Evolutionary conservation across 1,140 invertebrate genomes (phyloP).

Genomic region (Agrilus planipennis): DNA sequence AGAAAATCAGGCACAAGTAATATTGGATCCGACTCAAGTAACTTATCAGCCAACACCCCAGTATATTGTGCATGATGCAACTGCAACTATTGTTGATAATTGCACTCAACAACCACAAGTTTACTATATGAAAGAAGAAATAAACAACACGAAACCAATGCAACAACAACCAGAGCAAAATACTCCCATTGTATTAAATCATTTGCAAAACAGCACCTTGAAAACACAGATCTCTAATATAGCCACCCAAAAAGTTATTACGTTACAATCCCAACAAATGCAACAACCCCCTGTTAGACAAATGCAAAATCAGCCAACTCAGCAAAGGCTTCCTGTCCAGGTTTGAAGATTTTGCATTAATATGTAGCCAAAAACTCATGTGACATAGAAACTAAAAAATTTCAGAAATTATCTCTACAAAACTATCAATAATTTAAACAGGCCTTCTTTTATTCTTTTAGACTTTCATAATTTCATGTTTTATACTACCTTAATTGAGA

Average conservation of each 20-base stretch:
- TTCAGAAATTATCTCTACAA: too few relatives aligned
- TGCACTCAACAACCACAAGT: conserved; percentile 9
- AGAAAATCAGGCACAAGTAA: conserved; percentile 14
- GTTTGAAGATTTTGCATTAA: too few relatives aligned
- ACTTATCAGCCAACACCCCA: conserved; percentile 15
- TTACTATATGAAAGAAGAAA: conserved; percentile 13
- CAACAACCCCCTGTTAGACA: conserved; percentile 1
- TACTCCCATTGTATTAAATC: conserved; percentile 22
- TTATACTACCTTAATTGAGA: too few relatives aligned
- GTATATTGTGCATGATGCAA: conserved; percentile 13
- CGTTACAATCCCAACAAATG: neutral
- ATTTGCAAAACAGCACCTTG: conserved; percentile 9
- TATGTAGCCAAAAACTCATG: too few relatives aligned
- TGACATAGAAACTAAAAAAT: too few relatives aligned
- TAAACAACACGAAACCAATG: conserved; percentile 1
- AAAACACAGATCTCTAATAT: neutral
- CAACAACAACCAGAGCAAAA: conserved; percentile 13
- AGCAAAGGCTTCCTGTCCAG: too few relatives aligned
- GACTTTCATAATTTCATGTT: too few relatives aligned
- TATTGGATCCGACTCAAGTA: conserved; percentile 17
- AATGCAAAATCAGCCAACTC: too few relatives aligned
- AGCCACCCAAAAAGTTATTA: neutral
- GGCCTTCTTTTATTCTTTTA: too few relatives aligned
- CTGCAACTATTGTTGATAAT: conserved; percentile 12
- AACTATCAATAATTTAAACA: too few relatives aligned